Base-by-base conservation (phyloP, 2,113 vertebrate species). In the Gasterosteus aculeatus region DNA sequence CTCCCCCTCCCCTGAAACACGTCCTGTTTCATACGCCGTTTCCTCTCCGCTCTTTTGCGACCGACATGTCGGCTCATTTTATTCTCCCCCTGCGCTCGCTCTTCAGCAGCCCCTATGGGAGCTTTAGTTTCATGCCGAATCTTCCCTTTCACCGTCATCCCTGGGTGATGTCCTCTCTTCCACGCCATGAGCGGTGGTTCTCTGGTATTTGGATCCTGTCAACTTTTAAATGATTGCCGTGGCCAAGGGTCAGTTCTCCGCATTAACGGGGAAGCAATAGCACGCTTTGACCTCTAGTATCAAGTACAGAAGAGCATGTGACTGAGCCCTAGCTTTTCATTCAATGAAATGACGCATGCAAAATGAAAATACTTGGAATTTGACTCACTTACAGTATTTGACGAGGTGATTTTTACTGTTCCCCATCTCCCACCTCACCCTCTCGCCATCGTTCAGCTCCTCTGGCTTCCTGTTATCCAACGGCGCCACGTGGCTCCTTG, bases 1-100 rank as follows among this genome's bases (percentile, higher is more conserved):
- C 59, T 63, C 38, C 83, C 90, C 75, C 54, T 82, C 62, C 84
- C 85, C 89, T 90, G 92, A 89, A 90, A 92, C 88, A 84, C 63
- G 44, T 90, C 77, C 84, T 76, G 80, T 92, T 90, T 92, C 22
- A 85, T 78, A 83, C 39, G 67, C 47, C 7, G 19, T 77, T 61
- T 71, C 59, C 68, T 47, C 38, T 31, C 62, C 66, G 56, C 56
- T 74, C 38, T 62, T 31, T 78, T 41, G 75, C 1, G 33, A 54
- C 84, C 73, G 63, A 83, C 69, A 74, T 56, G 80, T 83, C 79
- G 29, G 79, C 69, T 86, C 56, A 69, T 81, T 84, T 85, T 78
- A 71, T 67, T 54, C 83, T 53, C 53, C 68, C 54, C 53, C 35
- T 38, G 69, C 18, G 4, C 57, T 84, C 3, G 3, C 78, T 60